Conservation (phyloP, 2,113 vertebrate genomes). For the Xyliphius kryptos region DNA sequence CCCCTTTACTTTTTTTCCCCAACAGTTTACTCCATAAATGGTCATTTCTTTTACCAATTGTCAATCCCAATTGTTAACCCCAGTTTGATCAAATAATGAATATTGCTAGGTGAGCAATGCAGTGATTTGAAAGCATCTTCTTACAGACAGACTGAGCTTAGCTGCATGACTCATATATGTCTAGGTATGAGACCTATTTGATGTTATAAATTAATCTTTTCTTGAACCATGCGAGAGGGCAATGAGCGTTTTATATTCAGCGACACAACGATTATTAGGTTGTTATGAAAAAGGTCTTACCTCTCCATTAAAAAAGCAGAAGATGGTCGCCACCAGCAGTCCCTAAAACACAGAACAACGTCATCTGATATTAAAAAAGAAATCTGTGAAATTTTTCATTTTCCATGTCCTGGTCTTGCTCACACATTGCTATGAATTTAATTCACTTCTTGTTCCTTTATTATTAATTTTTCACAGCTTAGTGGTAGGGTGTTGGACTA, state of each 20-base stretch:
- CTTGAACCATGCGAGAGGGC: not conserved
- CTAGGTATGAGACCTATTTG: not conserved
- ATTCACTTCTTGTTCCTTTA: not conserved
- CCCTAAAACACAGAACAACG: constrained; percentile 70
- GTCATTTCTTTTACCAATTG: no score
- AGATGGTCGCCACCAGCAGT: constrained; percentile 92
- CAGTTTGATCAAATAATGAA: constrained; percentile 2
- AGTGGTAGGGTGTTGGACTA: no score
- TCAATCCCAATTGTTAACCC: no score
- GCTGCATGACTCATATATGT: constrained; percentile 8
- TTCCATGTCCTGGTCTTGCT: no score
- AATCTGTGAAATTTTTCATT: constrained; percentile 1
- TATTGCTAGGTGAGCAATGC: not conserved
- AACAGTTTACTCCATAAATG: no score
- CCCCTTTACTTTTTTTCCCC: no score
- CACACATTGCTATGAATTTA: not conserved
- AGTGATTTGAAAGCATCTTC: constrained; percentile 13
- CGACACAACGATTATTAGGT: not conserved
- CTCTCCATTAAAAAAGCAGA: constrained; percentile 99
- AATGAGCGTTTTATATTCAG: constrained; percentile 4
- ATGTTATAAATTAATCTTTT: not conserved
- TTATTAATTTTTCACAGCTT: no score
- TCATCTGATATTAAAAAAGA: not conserved
- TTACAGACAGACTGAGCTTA: not conserved
- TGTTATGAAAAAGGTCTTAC: constrained; percentile 59